phyloP scores from a whole-genome alignment of 2,113 vertebrate genomes.

The Poeciliopsis prolifica region DNA sequence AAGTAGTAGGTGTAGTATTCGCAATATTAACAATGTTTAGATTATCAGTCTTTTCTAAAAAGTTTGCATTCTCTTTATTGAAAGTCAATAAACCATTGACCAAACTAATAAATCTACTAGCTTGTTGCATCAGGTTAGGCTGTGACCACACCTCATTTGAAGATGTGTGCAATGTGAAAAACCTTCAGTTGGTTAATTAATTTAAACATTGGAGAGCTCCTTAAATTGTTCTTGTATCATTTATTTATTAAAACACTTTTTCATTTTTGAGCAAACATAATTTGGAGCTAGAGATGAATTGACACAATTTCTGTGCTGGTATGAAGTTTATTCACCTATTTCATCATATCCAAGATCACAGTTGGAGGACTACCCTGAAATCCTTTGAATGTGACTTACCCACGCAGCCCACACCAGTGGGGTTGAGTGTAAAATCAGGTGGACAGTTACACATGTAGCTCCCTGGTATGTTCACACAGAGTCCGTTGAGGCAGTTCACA shows the following conservation, averaged over 20 bases:
- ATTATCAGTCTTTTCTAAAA: neutral
- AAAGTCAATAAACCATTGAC: neutral
- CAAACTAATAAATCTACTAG: no score
- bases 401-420: slow-evolving; percentile 91
- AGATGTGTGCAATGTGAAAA: neutral
- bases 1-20: no score
- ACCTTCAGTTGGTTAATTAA: neutral
- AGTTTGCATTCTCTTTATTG: neutral
- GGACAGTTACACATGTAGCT: slow-evolving; percentile 93
- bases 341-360: neutral
- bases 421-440: slow-evolving; percentile 91
- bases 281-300: neutral
- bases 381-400: slow-evolving; percentile 79
- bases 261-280: neutral
- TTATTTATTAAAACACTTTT: neutral
- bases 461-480: slow-evolving; percentile 92
- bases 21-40: no score
- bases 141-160: neutral
- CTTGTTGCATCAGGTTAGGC: no score
- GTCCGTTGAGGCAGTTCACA: slow-evolving; percentile 91
- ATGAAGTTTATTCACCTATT: neutral
- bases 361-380: neutral
- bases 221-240: neutral
- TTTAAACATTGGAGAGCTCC: neutral
- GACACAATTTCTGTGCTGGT: neutral